Conservation (phyloP, 2,113 vertebrate genomes). For the Rhinopomastus cyanomelas region DNA sequence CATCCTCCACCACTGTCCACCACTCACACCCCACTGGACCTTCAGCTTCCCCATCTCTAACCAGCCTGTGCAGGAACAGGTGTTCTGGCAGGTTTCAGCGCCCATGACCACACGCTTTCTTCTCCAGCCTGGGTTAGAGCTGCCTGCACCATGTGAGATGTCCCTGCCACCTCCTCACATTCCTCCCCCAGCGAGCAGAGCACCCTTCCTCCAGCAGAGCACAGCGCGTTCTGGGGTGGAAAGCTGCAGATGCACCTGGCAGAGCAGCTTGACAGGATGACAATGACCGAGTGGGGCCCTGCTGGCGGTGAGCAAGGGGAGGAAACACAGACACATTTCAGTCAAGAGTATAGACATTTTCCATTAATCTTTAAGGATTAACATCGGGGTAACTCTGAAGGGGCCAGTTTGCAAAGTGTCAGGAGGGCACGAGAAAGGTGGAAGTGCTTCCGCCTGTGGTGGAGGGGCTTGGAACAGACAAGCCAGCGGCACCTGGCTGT, state of each 20-base stretch:
- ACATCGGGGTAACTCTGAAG: not conserved
- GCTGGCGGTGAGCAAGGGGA: accelerated
- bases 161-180: too few relatives aligned
- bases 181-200: not conserved
- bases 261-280: not conserved
- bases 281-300: accelerated
- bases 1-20: accelerated
- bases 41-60: not conserved
- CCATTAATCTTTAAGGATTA: not conserved
- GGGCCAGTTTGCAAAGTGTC: not conserved
- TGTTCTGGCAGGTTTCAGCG: not conserved
- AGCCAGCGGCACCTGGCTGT: not conserved
- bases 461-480: not conserved
- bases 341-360: not conserved
- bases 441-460: accelerated
- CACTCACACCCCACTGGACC: not conserved
- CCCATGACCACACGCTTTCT: not conserved
- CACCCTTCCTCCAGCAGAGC: not conserved
- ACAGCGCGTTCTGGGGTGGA: not conserved
- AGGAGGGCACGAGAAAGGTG: not conserved
- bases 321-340: accelerated
- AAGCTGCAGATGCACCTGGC: not conserved
- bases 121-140: not conserved
- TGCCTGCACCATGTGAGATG: accelerated
- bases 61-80: not conserved